phyloP scores from a whole-genome alignment of 2,113 vertebrate genomes.

The Carassius auratus region DNA sequence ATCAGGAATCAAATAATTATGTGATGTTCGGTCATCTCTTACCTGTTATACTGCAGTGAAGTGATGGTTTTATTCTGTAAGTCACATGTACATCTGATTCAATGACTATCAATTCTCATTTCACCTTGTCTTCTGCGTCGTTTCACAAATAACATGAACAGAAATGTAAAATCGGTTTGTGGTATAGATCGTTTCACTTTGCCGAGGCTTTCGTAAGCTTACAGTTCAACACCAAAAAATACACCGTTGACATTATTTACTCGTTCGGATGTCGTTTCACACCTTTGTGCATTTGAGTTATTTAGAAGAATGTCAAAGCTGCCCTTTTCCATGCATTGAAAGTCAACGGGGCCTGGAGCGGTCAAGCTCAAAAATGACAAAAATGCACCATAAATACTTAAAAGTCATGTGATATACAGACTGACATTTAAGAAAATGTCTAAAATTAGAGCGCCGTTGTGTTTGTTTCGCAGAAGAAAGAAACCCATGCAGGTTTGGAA shows the following conservation, averaged over 20 bases:
- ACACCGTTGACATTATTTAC: background rate
- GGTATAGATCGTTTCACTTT: background rate
- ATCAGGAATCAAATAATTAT: constrained; percentile 61
- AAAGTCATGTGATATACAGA: background rate
- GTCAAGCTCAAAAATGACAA: background rate
- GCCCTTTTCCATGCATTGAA: background rate
- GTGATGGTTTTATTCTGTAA: constrained; percentile 45
- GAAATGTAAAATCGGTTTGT: background rate
- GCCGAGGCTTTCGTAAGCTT: background rate
- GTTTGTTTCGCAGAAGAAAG: background rate
- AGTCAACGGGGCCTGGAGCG: background rate
- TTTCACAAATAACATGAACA: constrained; percentile 9
- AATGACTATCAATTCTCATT: constrained; percentile 52
- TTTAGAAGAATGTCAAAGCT: background rate
- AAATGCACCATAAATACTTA: background rate
- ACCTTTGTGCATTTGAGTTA: background rate
- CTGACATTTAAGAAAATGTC: no score
- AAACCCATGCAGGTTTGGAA: background rate
- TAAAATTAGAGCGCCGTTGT: background rate
- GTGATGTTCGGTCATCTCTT: constrained; percentile 36
- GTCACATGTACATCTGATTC: constrained; percentile 55
- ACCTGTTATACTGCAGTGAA: constrained; percentile 44
- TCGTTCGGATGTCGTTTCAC: background rate
- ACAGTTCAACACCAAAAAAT: background rate
- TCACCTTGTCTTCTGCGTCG: background rate